Conservation (phyloP, 1,140 invertebrate genomes). For the Lamellibrachia luymesi region DNA sequence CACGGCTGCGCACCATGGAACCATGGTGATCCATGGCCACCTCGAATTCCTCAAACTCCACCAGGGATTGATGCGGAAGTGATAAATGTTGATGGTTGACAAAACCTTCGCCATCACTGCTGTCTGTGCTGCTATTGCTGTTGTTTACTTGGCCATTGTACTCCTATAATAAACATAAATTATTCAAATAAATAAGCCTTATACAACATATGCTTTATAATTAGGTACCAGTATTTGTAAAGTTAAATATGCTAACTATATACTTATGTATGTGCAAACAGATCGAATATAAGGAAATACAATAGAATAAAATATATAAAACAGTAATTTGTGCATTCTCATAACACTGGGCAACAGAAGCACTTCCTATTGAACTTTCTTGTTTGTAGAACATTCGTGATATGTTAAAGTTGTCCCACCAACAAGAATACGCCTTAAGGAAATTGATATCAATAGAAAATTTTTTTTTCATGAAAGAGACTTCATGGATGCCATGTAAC, state of each 20-base stretch:
- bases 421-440: too few species aligned
- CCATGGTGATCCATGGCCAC: not conserved
- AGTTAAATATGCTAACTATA: not conserved
- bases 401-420: too few species aligned
- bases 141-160: not conserved
- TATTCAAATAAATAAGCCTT: not conserved
- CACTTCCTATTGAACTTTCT: too few species aligned
- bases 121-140: not conserved
- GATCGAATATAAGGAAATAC: too few species aligned
- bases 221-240: not conserved
- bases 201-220: not conserved
- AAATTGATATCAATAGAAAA: too few species aligned
- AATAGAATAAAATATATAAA: too few species aligned
- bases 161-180: not conserved
- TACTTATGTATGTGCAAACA: not conserved
- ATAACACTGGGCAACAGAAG: too few species aligned
- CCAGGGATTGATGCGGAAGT: slow-evolving; percentile 16
- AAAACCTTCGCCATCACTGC: not conserved
- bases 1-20: not conserved
- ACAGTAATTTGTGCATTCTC: too few species aligned
- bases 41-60: slow-evolving; percentile 23
- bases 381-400: too few species aligned
- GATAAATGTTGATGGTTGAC: slow-evolving; percentile 7
- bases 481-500: too few species aligned
- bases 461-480: too few species aligned